These are phyloP conservation scores for Toxotes jaculatrix DNA, from an alignment of 2,113 vertebrate species.

Conservation along the genomic window DNA sequence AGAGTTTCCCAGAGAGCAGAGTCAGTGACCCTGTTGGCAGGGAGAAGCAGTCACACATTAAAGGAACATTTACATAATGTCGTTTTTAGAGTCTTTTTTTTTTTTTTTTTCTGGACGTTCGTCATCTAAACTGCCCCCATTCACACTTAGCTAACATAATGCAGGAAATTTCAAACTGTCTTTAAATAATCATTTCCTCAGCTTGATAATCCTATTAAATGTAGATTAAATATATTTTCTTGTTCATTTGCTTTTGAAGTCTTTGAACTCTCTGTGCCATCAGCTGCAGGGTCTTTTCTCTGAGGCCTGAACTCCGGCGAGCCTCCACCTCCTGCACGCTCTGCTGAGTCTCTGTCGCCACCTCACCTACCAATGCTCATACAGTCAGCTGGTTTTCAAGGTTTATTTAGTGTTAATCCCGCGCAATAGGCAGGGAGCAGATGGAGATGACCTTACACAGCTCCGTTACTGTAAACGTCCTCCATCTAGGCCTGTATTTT, in stretches of 20 bases:
- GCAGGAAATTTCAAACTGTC: conserved; percentile 39
- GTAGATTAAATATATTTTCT: conserved; percentile 59
- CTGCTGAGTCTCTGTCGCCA: not conserved
- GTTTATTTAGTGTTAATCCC: not conserved
- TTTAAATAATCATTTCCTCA: conserved; percentile 60
- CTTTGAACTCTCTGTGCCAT: conserved; percentile 50
- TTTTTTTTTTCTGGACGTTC: conserved; percentile 32
- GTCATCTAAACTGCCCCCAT: conserved; percentile 22
- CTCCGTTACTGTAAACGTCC: too few species aligned
- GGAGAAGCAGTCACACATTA: conserved; percentile 60
- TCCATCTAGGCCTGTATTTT: too few species aligned
- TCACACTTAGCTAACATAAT: conserved; percentile 24
- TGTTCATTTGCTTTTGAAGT: conserved; percentile 64
- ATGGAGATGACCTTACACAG: not conserved
- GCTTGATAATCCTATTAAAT: conserved; percentile 59
- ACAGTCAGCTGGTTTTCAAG: not conserved
- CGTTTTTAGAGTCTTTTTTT: too few species aligned
- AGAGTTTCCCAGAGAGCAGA: conserved; percentile 38
- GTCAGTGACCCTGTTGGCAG: conserved; percentile 63
- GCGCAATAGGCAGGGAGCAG: not conserved
- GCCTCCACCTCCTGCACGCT: conserved; percentile 15
- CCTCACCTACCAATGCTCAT: not conserved
- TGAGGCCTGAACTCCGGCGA: conserved; percentile 6
- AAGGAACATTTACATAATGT: conserved; percentile 66
- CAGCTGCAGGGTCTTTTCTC: conserved; percentile 30